Evolutionary conservation across 2,888 invertebrate genomes (phyloP), one percentile per base, ranked within the genome.

Genomic region (Drosophila algonquin): DNA sequence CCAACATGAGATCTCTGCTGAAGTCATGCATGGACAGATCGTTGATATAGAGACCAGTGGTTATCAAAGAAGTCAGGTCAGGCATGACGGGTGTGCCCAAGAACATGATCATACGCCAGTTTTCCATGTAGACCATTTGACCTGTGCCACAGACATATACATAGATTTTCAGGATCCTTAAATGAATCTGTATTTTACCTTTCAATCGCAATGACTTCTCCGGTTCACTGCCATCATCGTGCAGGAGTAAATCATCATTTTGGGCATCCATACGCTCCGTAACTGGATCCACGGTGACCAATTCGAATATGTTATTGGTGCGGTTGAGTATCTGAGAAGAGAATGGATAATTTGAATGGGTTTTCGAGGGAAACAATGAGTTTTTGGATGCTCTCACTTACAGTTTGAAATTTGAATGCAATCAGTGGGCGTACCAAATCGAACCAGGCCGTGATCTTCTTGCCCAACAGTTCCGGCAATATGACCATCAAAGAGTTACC

Each of bases 1-100:
- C 98, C 87, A 99, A 93, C 95, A 99, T 98, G 47, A 98, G 93
- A 91, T 99, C 98, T 92, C 97, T 95, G 94, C 98, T 98, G 79
- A 98, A 99, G 91, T 99, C 99, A 90, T 99, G 99, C 96, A 99
- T 98, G n/a, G 98, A 98, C 58, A 99, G 94, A 93, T 99, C 99
- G 90, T 99, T 99, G 91, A 99, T 98, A 91, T 98, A 99, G 0
- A 99, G 94, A 0, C 99, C 98, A 0, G 98, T 97, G 52, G 96
- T 96, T 73, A 98, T 96, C 84, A 99, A 94, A 0, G 97, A 96
- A n/a, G 97, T 96, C 54, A 99, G 93, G 91, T 98, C 98, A 0
- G 97, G 97, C 97, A 99, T 98, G 40, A 98, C 97, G 0, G 99
- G 99, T 0, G 98, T 98, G 8, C 98, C 98, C 58, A 99, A 93